Evolutionary conservation across 1,140 invertebrate genomes (phyloP).

Genomic region (Drosophila mojavensis): DNA sequence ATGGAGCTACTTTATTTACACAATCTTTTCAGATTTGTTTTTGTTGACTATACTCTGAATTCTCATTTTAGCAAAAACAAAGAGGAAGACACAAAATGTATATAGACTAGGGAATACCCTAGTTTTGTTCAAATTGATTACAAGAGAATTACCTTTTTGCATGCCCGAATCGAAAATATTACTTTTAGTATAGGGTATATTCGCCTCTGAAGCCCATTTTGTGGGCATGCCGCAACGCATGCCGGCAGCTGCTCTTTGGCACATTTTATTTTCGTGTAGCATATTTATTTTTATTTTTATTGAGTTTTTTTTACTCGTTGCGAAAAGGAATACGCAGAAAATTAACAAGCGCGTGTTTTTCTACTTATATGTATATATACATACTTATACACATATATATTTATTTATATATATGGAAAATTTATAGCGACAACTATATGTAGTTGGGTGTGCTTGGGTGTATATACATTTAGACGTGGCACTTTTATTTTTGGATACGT

Average conservation of each 20-base stretch:
- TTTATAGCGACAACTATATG: slow-evolving; percentile 4
- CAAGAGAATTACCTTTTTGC: background rate
- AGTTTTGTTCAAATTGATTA: no score
- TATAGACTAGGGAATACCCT: background rate
- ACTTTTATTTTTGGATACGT: slow-evolving; percentile 44
- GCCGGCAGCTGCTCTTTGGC: slow-evolving; percentile 20
- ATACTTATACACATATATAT: slow-evolving; percentile 17
- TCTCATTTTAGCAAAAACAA: no score
- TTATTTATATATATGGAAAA: slow-evolving; percentile 8
- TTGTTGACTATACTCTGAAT: no score
- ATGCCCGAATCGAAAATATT: background rate
- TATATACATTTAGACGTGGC: slow-evolving; percentile 24
- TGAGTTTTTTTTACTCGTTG: slow-evolving; percentile 55
- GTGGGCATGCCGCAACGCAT: slow-evolving; percentile 46
- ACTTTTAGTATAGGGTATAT: slow-evolving; percentile 1
- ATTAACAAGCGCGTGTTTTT: slow-evolving; percentile 66
- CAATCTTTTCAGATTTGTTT: no score
- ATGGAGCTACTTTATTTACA: background rate
- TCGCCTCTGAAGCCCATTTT: background rate
- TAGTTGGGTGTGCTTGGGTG: slow-evolving; percentile 1
- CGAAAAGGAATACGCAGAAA: slow-evolving; percentile 58
- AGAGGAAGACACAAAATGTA: no score
- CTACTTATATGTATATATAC: slow-evolving; percentile 22
- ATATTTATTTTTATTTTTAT: slow-evolving; percentile 60
- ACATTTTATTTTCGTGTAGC: slow-evolving; percentile 43